Evolutionary conservation across 2,797 vertebrate species (phyloP).

Genomic region (Gymnoscopelus microlampas): DNA sequence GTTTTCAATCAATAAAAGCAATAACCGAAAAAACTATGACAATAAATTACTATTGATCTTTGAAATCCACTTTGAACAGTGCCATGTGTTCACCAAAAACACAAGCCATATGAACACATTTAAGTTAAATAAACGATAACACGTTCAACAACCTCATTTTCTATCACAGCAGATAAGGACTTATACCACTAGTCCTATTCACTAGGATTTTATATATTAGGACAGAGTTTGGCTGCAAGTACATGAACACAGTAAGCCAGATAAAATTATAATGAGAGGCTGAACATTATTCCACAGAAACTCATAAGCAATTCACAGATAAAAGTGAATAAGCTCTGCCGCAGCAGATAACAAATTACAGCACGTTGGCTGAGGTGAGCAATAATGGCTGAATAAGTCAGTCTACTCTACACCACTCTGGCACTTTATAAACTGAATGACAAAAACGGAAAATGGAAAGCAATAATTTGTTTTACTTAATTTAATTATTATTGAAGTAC

Average conservation of each 20-base stretch:
- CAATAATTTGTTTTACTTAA: too few species aligned
- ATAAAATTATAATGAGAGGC: constrained; percentile 4
- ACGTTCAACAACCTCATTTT: not conserved
- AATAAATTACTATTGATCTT: too few species aligned
- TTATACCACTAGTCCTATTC: not conserved
- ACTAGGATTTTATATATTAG: constrained; percentile 1
- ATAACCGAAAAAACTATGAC: too few species aligned
- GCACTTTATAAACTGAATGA: too few species aligned
- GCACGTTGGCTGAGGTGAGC: not conserved
- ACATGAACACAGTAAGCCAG: constrained; percentile 1
- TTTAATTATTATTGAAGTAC: too few species aligned
- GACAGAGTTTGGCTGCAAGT: constrained; percentile 5
- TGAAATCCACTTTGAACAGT: too few species aligned
- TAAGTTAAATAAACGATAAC: too few species aligned
- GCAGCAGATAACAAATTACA: not conserved
- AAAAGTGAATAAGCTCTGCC: not conserved
- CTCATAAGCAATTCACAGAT: constrained; percentile 20
- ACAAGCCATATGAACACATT: too few species aligned
- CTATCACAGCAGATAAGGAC: not conserved
- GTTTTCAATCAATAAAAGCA: too few species aligned
- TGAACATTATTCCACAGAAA: constrained; percentile 8
- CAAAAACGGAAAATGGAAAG: too few species aligned
- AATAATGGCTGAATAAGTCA: constrained; percentile 1
- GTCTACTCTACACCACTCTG: not conserved
- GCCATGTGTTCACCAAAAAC: too few species aligned